Evolutionary conservation across 2,113 vertebrate species (phyloP).

Genomic region (Panthera tigris): DNA sequence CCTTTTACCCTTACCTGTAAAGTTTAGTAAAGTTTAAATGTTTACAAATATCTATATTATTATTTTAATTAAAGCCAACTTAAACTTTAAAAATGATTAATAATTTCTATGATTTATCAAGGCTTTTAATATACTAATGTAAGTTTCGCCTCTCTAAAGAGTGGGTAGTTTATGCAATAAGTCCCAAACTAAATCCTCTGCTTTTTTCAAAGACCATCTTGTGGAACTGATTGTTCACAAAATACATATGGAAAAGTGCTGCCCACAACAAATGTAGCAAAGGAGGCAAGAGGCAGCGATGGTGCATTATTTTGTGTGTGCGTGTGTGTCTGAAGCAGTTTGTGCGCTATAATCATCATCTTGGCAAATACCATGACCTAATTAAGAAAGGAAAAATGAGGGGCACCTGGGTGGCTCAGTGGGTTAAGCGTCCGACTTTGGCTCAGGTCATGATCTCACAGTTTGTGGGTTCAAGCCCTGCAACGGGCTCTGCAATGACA

Average conservation of each 20-base stretch:
- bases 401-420: too few relatives aligned
- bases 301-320: rapidly evolving
- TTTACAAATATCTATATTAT: not conserved
- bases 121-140: not conserved
- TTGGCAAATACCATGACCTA: not conserved
- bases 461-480: too few relatives aligned
- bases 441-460: too few relatives aligned
- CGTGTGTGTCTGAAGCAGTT: not conserved
- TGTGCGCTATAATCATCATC: not conserved
- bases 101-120: not conserved
- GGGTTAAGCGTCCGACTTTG: too few relatives aligned
- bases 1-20: not conserved
- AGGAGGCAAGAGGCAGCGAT: not conserved
- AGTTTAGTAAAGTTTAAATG: not conserved
- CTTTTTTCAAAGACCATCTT: not conserved
- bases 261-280: not conserved
- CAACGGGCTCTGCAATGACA: too few relatives aligned
- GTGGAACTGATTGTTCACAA: not conserved
- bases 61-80: not conserved
- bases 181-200: not conserved
- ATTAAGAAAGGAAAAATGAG: not conserved
- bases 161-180: not conserved
- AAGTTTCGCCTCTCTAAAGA: not conserved
- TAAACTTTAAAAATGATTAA: not conserved
- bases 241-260: not conserved